Base-by-base conservation (phyloP, 2,888 invertebrate species). In the Himalopsyche tibetana region DNA sequence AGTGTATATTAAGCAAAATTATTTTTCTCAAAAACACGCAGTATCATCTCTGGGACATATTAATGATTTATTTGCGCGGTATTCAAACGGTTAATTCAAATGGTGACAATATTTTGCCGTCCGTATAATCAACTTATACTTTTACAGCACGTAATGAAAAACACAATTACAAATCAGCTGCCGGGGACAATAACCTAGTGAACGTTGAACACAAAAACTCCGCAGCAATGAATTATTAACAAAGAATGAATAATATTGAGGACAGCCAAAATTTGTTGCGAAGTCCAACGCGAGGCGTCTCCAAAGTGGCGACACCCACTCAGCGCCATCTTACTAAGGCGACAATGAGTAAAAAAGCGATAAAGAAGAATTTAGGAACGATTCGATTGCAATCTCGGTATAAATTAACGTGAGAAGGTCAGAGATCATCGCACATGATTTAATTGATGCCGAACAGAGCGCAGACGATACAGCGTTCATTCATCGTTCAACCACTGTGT, bases 341-440 rank as follows among this genome's bases (percentile, higher is more conserved):
- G 74, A 74, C 74, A 74, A 74, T 38, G 74, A 74, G 74, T 74
- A 15, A 74, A 74, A 74, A 74, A 36, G 74, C 74, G 74, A 74
- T 74, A 74, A 74, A 74, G 36, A 74, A 74, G 74, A 74, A 74
- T 74, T 74, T 74, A 74, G 74, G 74, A 74, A 36, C 36, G 74
- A 74, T 74, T 74, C 36, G 74, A 74, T 74, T 74, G 74, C 74
- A 38, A 74, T 74, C 74, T 74, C 74, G 15, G 74, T 74, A 74
- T 74, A 38, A 74, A 74, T 74, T 74, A 74, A 4, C 74, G 28
- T 74, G 38, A 36, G 38, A 74, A 74, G 74, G 74, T 74, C 12
- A 74, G 74, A 74, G 74, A 74, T 74, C 38, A 74, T 9, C 12
- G 19, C 36, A 11, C 36, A 6, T 74, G 36, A 36, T 28, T 36